A percentile compares a stretch with the other conserved stretches of the same genome.
Evolutionary conservation across 2,113 vertebrate species (phyloP).

Genomic region (Climacteris rufus): DNA sequence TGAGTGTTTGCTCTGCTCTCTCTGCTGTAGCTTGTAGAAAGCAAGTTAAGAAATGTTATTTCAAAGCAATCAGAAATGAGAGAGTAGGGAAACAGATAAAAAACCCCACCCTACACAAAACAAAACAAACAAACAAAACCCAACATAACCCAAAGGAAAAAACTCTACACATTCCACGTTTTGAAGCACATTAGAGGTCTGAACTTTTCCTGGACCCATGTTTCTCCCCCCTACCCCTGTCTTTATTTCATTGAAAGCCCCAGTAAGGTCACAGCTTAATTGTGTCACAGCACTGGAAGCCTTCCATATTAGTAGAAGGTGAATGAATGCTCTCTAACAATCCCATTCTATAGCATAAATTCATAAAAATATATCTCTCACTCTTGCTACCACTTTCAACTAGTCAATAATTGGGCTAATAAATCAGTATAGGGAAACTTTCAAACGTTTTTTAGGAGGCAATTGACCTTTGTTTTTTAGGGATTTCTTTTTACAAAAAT

Average conservation of each 20-base stretch:
- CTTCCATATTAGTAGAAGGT: background rate
- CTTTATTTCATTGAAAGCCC: background rate
- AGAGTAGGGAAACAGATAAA: background rate
- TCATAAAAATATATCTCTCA: slow-evolving; percentile 52
- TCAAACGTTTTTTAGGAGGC: background rate
- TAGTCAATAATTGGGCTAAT: background rate
- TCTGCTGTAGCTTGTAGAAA: background rate
- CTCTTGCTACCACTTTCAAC: background rate
- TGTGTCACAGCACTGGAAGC: background rate
- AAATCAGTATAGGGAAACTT: background rate
- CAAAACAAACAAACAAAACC: background rate
- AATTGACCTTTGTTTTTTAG: background rate
- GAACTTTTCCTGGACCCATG: slow-evolving; percentile 37
- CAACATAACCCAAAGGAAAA: background rate
- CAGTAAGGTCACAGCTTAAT: background rate
- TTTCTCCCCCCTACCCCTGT: background rate
- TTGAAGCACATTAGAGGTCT: slow-evolving; percentile 3
- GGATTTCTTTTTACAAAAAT: slow-evolving; percentile 48
- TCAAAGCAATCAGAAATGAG: background rate
- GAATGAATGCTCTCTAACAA: background rate
- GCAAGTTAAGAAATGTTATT: background rate
- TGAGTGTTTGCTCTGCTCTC: background rate
- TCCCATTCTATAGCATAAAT: background rate
- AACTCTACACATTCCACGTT: background rate
- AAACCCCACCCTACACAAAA: background rate